Percentiles rank a stretch among this genome's conserved stretches.
phyloP scores from a whole-genome alignment of 2,113 vertebrate genomes.

The Oenanthe oenanthe region DNA sequence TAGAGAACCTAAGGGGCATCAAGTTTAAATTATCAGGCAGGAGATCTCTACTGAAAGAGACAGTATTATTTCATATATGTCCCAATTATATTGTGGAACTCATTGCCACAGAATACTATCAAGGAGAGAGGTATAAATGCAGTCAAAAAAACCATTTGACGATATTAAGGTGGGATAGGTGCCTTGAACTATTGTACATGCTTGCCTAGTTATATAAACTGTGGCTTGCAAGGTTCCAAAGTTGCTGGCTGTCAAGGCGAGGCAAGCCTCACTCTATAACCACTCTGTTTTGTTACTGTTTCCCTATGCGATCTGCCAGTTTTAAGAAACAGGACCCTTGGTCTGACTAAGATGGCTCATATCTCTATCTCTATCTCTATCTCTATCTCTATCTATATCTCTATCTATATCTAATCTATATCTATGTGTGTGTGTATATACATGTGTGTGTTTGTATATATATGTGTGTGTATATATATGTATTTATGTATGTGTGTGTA shows the following conservation, averaged over 20 bases:
- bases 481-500: rapidly evolving
- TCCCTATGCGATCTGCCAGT: background rate
- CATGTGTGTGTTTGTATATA: rapidly evolving
- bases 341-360: background rate
- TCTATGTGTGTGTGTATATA: too few species aligned
- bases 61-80: background rate
- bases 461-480: too few species aligned
- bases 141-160: background rate
- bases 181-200: background rate
- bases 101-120: background rate
- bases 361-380: too few species aligned
- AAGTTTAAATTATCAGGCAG: constrained; percentile 51
- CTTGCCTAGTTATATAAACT: background rate
- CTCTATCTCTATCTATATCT: too few species aligned
- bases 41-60: constrained; percentile 1
- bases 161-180: background rate
- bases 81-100: constrained; percentile 14
- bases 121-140: background rate
- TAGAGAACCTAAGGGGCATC: constrained; percentile 34
- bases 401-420: too few species aligned
- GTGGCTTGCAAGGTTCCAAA: background rate
- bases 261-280: background rate
- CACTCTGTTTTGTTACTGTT: background rate
- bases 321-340: background rate
- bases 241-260: background rate